A percentile compares a stretch with the other conserved stretches of the same genome.
These are phyloP conservation scores for Drosophila pachea DNA, from an alignment of 1,140 invertebrate species.

Conservation along the genomic window DNA sequence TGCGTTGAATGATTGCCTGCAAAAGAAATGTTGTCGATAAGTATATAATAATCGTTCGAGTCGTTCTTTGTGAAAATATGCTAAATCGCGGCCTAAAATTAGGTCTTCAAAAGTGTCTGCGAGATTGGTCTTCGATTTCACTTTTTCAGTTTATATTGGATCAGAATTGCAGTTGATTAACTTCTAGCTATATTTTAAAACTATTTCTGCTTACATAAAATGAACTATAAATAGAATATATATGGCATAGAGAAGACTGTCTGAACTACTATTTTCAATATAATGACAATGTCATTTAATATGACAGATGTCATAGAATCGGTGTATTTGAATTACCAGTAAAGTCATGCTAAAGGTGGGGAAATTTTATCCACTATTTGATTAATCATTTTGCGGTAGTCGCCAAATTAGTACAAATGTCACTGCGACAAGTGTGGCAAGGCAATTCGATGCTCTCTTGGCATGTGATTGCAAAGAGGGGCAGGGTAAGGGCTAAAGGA, in stretches of 20 bases:
- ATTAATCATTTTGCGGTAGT: background rate
- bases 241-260: too few species aligned
- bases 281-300: background rate
- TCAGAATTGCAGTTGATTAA: too few species aligned
- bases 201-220: too few species aligned
- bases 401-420: background rate
- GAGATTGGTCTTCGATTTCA: too few species aligned
- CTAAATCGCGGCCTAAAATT: too few species aligned
- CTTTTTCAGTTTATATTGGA: too few species aligned
- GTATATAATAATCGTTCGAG: background rate
- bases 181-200: too few species aligned
- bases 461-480: background rate
- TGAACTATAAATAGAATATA: too few species aligned
- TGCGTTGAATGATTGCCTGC: background rate
- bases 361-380: background rate
- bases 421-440: background rate
- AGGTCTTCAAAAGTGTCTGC: too few species aligned
- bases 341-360: background rate
- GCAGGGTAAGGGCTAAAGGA: background rate
- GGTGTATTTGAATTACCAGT: background rate
- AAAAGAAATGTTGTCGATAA: background rate
- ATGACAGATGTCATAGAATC: background rate
- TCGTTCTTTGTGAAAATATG: too few species aligned
- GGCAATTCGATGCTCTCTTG: background rate
- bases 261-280: too few species aligned